phyloP scores from a whole-genome alignment of 2,888 invertebrate genomes.

The Ophion costatus region DNA sequence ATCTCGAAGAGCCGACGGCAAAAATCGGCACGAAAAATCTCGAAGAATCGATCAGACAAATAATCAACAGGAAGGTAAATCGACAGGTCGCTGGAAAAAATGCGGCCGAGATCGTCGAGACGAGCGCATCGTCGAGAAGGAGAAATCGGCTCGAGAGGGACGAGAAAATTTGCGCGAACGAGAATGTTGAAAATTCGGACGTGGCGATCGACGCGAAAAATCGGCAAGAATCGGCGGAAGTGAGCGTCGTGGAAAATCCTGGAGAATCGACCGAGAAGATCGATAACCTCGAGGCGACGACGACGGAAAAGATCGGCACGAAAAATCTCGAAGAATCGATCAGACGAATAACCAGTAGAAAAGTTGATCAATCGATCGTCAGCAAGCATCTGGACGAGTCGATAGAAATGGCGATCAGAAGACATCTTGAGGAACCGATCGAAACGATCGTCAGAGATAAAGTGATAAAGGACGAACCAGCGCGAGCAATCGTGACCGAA shows the following conservation, averaged over 20 bases:
- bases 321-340: constrained; percentile 34
- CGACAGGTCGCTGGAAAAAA: not conserved
- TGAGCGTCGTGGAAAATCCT: not conserved
- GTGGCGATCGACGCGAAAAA: constrained; percentile 37
- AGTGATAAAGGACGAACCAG: not conserved
- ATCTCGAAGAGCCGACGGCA: not conserved
- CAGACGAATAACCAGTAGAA: constrained; percentile 12
- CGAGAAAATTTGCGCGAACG: not conserved
- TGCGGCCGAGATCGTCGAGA: not conserved
- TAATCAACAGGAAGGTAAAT: not conserved
- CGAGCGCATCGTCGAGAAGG: not conserved
- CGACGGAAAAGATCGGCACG: constrained; percentile 24
- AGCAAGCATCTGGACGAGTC: constrained; percentile 32
- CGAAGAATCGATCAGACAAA: constrained; percentile 3
- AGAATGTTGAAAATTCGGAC: constrained; percentile 34
- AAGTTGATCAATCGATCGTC: constrained; percentile 24
- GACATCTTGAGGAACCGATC: constrained; percentile 43
- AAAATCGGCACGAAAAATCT: not conserved
- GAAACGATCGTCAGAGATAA: not conserved
- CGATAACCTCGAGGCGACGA: not conserved
- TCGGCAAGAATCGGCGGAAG: constrained; percentile 24
- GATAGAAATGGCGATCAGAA: constrained; percentile 30
- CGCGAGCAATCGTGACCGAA: not conserved
- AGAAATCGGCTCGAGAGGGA: not conserved
- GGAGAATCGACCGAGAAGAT: constrained; percentile 4